Evolutionary conservation across 2,113 vertebrate genomes (phyloP), one percentile per base, ranked within the genome.

Genomic region (Sitta europaea): DNA sequence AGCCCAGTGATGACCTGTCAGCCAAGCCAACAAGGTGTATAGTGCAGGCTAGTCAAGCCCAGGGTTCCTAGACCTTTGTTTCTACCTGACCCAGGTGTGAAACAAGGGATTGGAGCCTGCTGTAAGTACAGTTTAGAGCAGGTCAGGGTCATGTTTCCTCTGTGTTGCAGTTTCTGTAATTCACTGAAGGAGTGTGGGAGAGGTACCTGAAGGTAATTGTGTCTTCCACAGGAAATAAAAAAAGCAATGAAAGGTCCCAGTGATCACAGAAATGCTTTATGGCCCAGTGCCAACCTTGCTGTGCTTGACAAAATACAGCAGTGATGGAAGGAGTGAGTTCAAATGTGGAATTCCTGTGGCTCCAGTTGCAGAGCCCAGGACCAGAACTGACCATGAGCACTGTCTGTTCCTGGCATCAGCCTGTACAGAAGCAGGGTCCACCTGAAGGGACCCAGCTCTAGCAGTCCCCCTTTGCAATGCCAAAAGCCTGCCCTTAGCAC

Each of bases 11-110:
- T 3, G 48, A 16, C 5, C 4, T 4, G 3, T 22, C 15, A 21
- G n/a, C 57, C 3, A 1, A 5, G 28, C 2, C 33, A n/a, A 35
- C 17, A 18, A 14, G 51, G 4, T 11, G 1, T 1, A 33, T 0
- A 47, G 12, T 4, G 3, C 42, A 27, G 40, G 5, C 35, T 2
- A 22, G 7, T 22, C n/a, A 31, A 31, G 33, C 11, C 36, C 11
- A 20, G 35, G 10, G 14, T 50, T 55, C 29, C 21, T 13, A 7
- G 24, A 29, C 21, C 51, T 50, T 23, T 48, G 51, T 25, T 62
- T 45, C n/a, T 5, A 1, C 16, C 14, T 24, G 14, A 9, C 19
- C 18, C 43, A 10, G 2, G 59, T 54, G 47, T 75, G 61, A 67
- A 50, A 31, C 6, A 27, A 38, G 31, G 42, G 47, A 42, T 27